These are phyloP conservation scores for Sus cebifrons DNA, from an alignment of 2,797 vertebrate genomes.

Conservation along the genomic window DNA sequence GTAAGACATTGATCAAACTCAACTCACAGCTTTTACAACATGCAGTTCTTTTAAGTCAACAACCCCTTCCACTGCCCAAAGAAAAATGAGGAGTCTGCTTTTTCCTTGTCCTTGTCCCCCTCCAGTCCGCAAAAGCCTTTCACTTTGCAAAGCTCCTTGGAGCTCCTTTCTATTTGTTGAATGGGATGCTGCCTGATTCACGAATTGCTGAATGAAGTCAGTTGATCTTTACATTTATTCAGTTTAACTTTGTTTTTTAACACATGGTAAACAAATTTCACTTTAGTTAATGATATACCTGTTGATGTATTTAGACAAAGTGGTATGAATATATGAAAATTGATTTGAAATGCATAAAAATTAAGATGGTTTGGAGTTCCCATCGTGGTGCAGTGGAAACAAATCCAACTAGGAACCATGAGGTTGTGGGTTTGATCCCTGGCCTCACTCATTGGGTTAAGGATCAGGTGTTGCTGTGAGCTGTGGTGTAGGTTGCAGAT, in stretches of 20 bases:
- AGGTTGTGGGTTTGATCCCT: too few relatives aligned
- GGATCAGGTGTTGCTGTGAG: too few relatives aligned
- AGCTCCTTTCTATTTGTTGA: not conserved
- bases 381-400: too few relatives aligned
- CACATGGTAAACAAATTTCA: not conserved
- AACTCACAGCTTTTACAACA: not conserved
- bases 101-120: not conserved
- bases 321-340: constrained; percentile 5
- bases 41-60: not conserved
- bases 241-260: not conserved
- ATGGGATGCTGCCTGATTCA: not conserved
- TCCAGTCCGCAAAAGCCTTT: not conserved
- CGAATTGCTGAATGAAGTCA: not conserved
- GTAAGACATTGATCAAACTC: not conserved
- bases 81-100: not conserved
- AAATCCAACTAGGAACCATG: too few relatives aligned
- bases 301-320: not conserved
- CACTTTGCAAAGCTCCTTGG: not conserved
- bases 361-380: not conserved
- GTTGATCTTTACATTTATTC: not conserved
- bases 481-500: too few relatives aligned
- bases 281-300: not conserved
- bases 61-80: not conserved
- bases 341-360: not conserved
- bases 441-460: too few relatives aligned